Evolutionary conservation across 2,113 vertebrate genomes (phyloP).

Genomic region (Plectropomus leopardus): DNA sequence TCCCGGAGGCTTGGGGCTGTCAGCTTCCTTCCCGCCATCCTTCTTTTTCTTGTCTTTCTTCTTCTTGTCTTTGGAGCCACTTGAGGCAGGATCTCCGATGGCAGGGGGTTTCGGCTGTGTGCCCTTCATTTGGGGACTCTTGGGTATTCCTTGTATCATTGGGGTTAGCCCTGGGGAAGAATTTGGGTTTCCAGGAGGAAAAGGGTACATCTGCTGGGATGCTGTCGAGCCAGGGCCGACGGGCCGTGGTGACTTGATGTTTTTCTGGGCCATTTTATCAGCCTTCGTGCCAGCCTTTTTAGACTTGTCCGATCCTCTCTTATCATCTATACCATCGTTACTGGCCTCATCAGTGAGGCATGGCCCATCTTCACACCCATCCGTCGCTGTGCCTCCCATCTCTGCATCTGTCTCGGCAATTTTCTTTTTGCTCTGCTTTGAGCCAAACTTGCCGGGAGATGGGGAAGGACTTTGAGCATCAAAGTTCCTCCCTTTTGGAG

Average conservation of each 20-base stretch:
- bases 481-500: conserved; percentile 94
- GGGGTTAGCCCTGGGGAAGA: conserved; percentile 88
- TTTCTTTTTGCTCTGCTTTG: conserved; percentile 96
- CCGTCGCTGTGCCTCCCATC: conserved; percentile 87
- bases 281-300: conserved; percentile 91
- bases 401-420: conserved; percentile 91
- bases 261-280: conserved; percentile 94
- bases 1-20: conserved; percentile 91
- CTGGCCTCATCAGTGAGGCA: conserved; percentile 93
- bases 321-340: conserved; percentile 96
- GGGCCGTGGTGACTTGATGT: conserved; percentile 92
- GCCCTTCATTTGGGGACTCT: conserved; percentile 96
- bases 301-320: conserved; percentile 89
- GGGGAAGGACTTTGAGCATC: conserved; percentile 96
- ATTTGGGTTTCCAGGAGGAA: conserved; percentile 91
- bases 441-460: conserved; percentile 92
- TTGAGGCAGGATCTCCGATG: conserved; percentile 91
- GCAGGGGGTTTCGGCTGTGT: conserved; percentile 94
- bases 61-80: conserved; percentile 97
- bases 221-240: conserved; percentile 86
- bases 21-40: conserved; percentile 90
- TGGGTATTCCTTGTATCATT: conserved; percentile 94
- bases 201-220: conserved; percentile 93
- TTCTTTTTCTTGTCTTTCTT: conserved; percentile 99
- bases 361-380: conserved; percentile 94